These are phyloP conservation scores for Campylorhamphus procurvoides DNA, from an alignment of 2,113 vertebrate species.

Conservation along the genomic window DNA sequence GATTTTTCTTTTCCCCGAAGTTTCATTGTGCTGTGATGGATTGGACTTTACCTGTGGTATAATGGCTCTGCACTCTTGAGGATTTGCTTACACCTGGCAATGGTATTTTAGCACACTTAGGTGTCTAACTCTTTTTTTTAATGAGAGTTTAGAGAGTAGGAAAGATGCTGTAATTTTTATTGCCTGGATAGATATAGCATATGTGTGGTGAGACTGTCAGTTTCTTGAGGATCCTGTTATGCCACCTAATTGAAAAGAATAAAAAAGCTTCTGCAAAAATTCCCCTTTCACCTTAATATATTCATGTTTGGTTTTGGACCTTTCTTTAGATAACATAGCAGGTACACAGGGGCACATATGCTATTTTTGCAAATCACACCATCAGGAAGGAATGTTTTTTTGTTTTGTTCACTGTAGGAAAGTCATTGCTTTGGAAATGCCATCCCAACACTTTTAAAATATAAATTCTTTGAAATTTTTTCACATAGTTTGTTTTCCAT, in stretches of 20 bases:
- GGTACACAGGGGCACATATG: too few relatives aligned
- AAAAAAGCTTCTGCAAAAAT: background rate
- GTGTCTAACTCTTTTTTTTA: background rate
- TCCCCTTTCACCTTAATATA: background rate
- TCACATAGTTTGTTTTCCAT: background rate
- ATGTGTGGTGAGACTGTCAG: rapidly evolving
- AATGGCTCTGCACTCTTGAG: background rate
- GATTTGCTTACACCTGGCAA: background rate
- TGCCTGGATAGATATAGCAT: background rate
- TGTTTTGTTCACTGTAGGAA: background rate
- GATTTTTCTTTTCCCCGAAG: background rate
- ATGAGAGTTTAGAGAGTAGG: background rate
- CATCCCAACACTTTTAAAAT: background rate
- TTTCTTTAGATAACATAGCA: background rate
- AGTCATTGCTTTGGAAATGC: background rate
- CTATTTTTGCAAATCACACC: background rate
- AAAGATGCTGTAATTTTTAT: background rate
- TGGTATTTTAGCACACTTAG: background rate
- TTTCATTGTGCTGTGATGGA: background rate
- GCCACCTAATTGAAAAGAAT: background rate
- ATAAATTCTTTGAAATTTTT: background rate
- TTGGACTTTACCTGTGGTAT: background rate
- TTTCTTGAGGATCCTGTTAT: background rate
- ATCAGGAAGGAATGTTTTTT: background rate
- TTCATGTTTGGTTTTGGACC: background rate